These are phyloP conservation scores for Dromiciops gliroides DNA, from an alignment of 2,113 vertebrate species.

Conservation along the genomic window DNA sequence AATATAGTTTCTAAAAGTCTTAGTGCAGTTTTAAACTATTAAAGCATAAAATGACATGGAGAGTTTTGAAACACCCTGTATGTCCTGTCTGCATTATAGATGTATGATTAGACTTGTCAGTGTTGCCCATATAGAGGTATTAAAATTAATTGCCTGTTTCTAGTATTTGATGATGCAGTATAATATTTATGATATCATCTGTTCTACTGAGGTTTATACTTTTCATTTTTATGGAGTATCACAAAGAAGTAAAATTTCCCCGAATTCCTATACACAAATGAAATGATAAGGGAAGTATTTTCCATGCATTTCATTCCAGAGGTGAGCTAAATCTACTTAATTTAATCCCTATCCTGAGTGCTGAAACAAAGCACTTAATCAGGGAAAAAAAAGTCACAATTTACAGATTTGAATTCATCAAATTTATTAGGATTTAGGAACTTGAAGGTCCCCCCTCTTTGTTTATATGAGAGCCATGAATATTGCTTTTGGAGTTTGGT, in stretches of 20 bases:
- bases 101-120: background rate
- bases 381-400: constrained; percentile 19
- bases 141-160: constrained; percentile 56
- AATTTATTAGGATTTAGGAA: background rate
- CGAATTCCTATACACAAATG: background rate
- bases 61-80: background rate
- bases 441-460: constrained; percentile 14
- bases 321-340: background rate
- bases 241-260: background rate
- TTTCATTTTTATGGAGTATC: constrained; percentile 27
- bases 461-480: constrained; percentile 9
- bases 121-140: constrained; percentile 31
- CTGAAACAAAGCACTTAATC: background rate
- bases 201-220: background rate
- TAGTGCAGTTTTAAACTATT: background rate
- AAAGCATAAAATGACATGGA: background rate
- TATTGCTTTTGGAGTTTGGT: constrained; percentile 16
- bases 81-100: background rate
- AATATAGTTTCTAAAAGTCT: constrained; percentile 32
- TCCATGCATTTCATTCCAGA: constrained; percentile 24
- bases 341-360: constrained; percentile 17
- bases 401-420: background rate
- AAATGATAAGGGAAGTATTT: background rate
- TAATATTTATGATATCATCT: constrained; percentile 45
- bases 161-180: constrained; percentile 14